Conservation (phyloP, 2,888 invertebrate genomes). For the Cryptocephalus moraei region DNA sequence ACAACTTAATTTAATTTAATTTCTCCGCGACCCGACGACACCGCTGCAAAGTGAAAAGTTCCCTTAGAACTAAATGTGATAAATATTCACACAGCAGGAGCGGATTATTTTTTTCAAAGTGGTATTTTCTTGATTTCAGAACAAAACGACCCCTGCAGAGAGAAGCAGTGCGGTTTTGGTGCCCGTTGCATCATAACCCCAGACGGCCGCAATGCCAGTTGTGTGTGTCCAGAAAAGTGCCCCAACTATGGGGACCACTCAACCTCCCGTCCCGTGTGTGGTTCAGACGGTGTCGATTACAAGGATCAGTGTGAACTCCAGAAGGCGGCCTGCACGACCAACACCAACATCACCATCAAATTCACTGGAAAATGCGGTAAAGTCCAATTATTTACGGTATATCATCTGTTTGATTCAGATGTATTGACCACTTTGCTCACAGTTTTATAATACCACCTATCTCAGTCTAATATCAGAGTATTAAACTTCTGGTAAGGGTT, state of each 20-base stretch:
- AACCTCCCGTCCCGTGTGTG: slow-evolving; percentile 70
- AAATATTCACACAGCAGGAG: too few relatives aligned
- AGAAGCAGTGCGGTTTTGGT: slow-evolving; percentile 57
- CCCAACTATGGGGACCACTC: slow-evolving; percentile 76
- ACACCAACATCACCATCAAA: slow-evolving; percentile 67
- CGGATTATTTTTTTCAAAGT: neutral
- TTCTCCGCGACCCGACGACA: too few relatives aligned
- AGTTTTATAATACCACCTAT: too few relatives aligned
- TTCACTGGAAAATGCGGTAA: slow-evolving; percentile 83
- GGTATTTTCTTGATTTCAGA: slow-evolving; percentile 39
- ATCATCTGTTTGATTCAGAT: too few relatives aligned
- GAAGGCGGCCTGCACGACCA: slow-evolving; percentile 64
- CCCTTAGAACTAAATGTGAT: too few relatives aligned
- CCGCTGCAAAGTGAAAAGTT: too few relatives aligned
- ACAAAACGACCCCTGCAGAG: slow-evolving; percentile 61
- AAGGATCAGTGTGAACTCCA: slow-evolving; percentile 77
- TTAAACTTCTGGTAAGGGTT: too few relatives aligned
- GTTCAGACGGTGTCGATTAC: slow-evolving; percentile 76
- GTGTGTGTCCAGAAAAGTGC: slow-evolving; percentile 70
- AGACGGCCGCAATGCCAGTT: slow-evolving; percentile 63
- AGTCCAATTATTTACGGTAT: slow-evolving; percentile 20
- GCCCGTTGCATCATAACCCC: slow-evolving; percentile 54
- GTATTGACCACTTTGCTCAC: too few relatives aligned
- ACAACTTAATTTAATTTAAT: too few relatives aligned
- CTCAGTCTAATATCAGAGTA: too few relatives aligned